phyloP scores from a whole-genome alignment of 2,888 invertebrate genomes.

The Caenorhabditis afra region DNA sequence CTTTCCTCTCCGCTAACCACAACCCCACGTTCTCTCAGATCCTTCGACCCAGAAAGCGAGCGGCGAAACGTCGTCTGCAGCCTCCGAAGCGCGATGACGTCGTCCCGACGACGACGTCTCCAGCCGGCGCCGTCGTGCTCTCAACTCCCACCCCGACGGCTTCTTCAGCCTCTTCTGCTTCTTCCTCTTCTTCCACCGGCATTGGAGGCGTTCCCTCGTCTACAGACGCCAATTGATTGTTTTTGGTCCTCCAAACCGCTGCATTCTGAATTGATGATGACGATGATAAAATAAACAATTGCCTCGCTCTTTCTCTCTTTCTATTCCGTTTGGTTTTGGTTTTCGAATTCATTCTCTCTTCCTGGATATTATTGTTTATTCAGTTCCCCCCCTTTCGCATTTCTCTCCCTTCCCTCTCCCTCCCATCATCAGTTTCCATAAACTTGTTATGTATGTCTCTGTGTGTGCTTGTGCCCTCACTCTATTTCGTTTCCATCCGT shows the following conservation, averaged over 20 bases:
- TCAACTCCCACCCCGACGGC: too few species aligned
- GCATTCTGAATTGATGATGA: too few species aligned
- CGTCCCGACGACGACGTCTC: too few species aligned
- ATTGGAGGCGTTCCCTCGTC: too few species aligned
- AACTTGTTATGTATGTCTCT: conserved; percentile 45
- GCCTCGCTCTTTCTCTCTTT: conserved; percentile 16
- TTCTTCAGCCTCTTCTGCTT: too few species aligned
- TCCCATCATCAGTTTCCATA: neutral
- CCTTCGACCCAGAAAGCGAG: neutral
- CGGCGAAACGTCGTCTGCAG: neutral
- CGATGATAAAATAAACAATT: neutral
- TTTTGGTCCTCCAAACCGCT: too few species aligned
- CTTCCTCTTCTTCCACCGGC: too few species aligned
- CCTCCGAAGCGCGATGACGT: too few species aligned
- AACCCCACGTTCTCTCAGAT: neutral
- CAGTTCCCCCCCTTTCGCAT: conserved; percentile 45
- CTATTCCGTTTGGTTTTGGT: conserved; percentile 18
- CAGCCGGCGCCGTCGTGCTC: too few species aligned
- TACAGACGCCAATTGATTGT: too few species aligned
- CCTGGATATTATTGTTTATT: conserved; percentile 51
- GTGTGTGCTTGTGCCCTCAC: conserved; percentile 27
- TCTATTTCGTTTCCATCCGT: neutral
- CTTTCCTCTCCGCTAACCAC: too few species aligned
- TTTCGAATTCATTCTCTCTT: conserved; percentile 5
- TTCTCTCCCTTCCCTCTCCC: conserved; percentile 14